Conservation (phyloP, 2,888 invertebrate genomes). For the Caenorhabditis wallacei region DNA sequence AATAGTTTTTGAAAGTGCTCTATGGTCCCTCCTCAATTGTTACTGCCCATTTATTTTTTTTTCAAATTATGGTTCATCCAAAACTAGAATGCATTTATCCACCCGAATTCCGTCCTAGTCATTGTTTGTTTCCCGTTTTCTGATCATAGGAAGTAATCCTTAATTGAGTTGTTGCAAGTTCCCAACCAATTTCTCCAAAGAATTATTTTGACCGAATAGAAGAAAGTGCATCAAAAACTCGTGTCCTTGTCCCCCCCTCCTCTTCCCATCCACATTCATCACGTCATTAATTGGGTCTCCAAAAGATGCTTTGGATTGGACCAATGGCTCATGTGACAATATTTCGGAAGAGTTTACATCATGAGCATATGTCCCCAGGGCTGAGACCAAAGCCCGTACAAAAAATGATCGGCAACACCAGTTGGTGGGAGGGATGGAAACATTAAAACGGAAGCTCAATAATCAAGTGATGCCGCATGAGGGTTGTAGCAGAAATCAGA, state of each 20-base stretch:
- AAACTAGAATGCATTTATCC: not conserved
- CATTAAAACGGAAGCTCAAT: not conserved
- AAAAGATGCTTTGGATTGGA: constrained; percentile 11
- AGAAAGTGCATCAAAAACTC: constrained; percentile 18
- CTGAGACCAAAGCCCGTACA: constrained; percentile 7
- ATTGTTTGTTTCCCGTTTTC: not conserved
- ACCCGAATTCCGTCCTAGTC: not conserved
- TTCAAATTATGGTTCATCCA: not conserved
- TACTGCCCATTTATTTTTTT: no score
- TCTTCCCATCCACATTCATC: not conserved
- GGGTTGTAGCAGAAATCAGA: not conserved
- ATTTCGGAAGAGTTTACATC: constrained; percentile 11
- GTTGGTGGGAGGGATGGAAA: not conserved
- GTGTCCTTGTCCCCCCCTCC: constrained; percentile 4
- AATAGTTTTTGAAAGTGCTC: no score
- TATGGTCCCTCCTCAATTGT: no score
- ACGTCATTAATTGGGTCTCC: constrained; percentile 5
- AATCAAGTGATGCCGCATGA: not conserved
- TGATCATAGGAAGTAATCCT: not conserved
- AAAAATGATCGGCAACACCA: constrained; percentile 2
- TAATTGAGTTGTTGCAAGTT: constrained; percentile 13
- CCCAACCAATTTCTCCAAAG: not conserved
- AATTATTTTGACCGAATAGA: not conserved
- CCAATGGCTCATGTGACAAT: constrained; percentile 11
- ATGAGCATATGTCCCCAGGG: constrained; percentile 7